A percentile compares a stretch with the other conserved stretches of the same genome.
These are phyloP conservation scores for Raphicerus campestris DNA, from an alignment of 2,113 vertebrate species.

Conservation along the genomic window DNA sequence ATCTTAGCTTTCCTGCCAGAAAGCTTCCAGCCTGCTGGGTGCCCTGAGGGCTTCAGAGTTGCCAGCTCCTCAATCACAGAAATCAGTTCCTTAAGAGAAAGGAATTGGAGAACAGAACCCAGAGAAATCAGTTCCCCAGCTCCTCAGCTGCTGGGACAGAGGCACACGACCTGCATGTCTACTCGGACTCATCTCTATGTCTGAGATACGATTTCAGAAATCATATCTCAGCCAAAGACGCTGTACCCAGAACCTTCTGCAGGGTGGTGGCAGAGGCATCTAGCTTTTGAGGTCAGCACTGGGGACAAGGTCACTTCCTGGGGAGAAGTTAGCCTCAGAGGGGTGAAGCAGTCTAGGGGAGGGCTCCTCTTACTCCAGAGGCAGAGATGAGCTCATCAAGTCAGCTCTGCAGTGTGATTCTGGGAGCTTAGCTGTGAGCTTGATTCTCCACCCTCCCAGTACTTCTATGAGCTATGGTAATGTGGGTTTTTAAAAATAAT, in stretches of 20 bases:
- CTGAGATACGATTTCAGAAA: background rate
- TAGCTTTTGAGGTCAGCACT: background rate
- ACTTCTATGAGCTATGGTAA: background rate
- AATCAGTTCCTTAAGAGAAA: background rate
- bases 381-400: background rate
- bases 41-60: background rate
- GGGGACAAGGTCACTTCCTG: background rate
- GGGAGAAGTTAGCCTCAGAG: background rate
- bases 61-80: background rate
- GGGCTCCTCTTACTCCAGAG: background rate
- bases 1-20: background rate
- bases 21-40: background rate
- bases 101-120: background rate
- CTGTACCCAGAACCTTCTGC: background rate
- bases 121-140: background rate
- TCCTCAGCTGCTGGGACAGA: background rate
- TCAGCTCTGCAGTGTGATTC: background rate
- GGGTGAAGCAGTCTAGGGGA: background rate
- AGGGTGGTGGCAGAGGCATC: background rate
- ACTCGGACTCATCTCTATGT: background rate
- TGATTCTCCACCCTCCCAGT: background rate
- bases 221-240: background rate
- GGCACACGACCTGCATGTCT: background rate
- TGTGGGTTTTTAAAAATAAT: background rate
- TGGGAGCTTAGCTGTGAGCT: background rate